phyloP scores from a whole-genome alignment of 2,797 vertebrate species.

The Gymnoscopelus microlampas region DNA sequence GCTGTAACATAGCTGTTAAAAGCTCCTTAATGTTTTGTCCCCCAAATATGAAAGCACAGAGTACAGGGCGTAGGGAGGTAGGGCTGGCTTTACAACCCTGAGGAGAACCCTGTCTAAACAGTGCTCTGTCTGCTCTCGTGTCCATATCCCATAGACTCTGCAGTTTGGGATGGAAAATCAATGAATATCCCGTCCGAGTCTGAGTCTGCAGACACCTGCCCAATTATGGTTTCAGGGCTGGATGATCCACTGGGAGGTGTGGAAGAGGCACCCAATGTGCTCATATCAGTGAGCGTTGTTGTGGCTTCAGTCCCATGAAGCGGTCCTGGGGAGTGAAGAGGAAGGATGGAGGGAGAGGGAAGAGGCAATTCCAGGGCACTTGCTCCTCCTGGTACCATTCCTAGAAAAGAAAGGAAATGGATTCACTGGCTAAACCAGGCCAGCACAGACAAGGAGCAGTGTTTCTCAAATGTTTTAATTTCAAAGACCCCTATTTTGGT shows the following conservation, averaged over 20 bases:
- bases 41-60: conserved; percentile 33
- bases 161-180: conserved; percentile 89
- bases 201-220: conserved; percentile 91
- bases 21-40: conserved; percentile 28
- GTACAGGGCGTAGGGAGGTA: neutral
- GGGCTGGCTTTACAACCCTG: conserved; percentile 5
- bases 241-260: conserved; percentile 86
- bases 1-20: conserved; percentile 26
- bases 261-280: conserved; percentile 75
- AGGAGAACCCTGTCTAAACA: conserved; percentile 75
- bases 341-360: conserved; percentile 79
- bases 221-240: conserved; percentile 94
- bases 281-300: conserved; percentile 73
- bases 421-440: neutral
- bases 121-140: conserved; percentile 87
- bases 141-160: conserved; percentile 81
- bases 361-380: conserved; percentile 66
- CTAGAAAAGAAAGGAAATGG: conserved; percentile 46
- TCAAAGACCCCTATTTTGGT: too few relatives aligned
- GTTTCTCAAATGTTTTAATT: neutral
- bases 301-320: conserved; percentile 83
- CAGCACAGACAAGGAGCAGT: neutral
- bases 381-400: conserved; percentile 63
- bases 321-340: conserved; percentile 80
- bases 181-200: conserved; percentile 97